Percentiles rank a stretch among this genome's conserved stretches.
Conservation (phyloP, 2,113 vertebrate genomes). For the Malurus elegans region DNA sequence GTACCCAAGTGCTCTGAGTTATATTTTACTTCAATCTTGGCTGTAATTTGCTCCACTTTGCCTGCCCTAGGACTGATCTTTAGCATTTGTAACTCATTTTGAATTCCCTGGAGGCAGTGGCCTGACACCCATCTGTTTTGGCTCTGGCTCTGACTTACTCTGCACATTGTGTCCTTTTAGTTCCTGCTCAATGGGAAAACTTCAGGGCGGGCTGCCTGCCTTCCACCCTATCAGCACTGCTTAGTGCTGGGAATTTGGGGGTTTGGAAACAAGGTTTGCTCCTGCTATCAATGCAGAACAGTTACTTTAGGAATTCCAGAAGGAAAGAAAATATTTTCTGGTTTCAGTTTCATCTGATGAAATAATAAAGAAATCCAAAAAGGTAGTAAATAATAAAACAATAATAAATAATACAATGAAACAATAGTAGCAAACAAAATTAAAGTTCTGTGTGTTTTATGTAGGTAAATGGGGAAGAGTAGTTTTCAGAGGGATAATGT, state of each 20-base stretch:
- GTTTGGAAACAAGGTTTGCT: not conserved
- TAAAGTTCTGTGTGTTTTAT: not conserved
- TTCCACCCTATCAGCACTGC: not conserved
- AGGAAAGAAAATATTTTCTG: not conserved
- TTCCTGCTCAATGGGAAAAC: not conserved
- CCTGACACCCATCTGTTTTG: not conserved
- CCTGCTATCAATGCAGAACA: not conserved
- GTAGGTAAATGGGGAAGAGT: not conserved
- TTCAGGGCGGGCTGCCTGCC: not conserved
- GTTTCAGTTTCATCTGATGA: not conserved
- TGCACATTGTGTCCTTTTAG: not conserved
- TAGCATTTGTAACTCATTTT: not conserved
- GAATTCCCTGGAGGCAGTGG: not conserved
- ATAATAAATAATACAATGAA: not conserved
- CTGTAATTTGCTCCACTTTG: not conserved
- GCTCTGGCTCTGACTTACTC: not conserved
- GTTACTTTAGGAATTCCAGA: not conserved
- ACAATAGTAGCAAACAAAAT: not conserved
- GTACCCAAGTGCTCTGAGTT: not conserved
- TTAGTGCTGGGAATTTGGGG: not conserved
- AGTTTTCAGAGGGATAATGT: not conserved
- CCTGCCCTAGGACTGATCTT: not conserved
- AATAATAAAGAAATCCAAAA: not conserved
- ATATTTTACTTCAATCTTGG: not conserved
- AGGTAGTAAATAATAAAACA: not conserved